These are phyloP conservation scores for Campoplex nolae DNA, from an alignment of 2,888 invertebrate genomes.

Conservation along the genomic window DNA sequence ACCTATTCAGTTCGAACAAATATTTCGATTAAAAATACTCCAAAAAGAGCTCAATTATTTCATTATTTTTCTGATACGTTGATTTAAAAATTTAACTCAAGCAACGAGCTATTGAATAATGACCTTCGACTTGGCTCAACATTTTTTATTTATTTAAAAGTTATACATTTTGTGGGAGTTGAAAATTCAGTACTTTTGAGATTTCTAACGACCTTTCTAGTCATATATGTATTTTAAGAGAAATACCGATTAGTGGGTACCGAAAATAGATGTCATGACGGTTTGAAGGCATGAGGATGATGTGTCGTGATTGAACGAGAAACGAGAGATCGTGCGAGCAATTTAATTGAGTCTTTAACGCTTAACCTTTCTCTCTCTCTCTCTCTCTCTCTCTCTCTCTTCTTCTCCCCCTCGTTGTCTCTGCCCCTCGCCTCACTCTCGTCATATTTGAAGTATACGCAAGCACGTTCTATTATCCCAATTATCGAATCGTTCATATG, in stretches of 20 bases:
- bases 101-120: neutral
- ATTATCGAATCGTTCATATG: conserved; percentile 62
- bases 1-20: neutral
- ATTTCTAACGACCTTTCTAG: conserved; percentile 18
- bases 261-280: conserved; percentile 47
- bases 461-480: conserved; percentile 61
- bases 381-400: neutral
- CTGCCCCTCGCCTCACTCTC: conserved; percentile 5
- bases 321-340: conserved; percentile 34
- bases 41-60: neutral
- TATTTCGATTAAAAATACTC: neutral
- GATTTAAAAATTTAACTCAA: neutral
- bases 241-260: neutral
- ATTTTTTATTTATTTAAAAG: too few species aligned
- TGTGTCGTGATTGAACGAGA: conserved; percentile 57
- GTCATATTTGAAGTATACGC: conserved; percentile 44
- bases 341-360: conserved; percentile 66
- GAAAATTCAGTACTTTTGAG: neutral
- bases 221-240: neutral
- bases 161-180: too few species aligned
- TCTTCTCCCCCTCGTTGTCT: neutral
- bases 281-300: neutral
- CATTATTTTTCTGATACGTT: neutral
- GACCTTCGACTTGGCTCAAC: too few species aligned
- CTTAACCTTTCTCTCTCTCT: neutral